These are phyloP conservation scores for Theristicus caerulescens DNA, from an alignment of 2,113 vertebrate species.

Conservation along the genomic window DNA sequence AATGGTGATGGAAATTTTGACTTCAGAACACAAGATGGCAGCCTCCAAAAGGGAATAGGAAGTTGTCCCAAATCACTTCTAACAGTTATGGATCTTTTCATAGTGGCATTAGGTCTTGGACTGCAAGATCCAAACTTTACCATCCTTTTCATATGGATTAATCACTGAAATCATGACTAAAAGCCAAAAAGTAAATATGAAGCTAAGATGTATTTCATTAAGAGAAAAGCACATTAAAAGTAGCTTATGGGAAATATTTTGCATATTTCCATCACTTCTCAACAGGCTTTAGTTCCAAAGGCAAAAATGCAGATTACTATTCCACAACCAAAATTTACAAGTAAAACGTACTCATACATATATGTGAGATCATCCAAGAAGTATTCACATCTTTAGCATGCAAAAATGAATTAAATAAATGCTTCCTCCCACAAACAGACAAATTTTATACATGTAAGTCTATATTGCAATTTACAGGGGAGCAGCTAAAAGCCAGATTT, in stretches of 20 bases:
- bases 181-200: not conserved
- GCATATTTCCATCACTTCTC: not conserved
- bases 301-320: not conserved
- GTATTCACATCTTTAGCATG: not conserved
- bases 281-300: not conserved
- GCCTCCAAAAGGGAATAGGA: conserved; percentile 54
- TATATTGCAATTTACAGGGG: not conserved
- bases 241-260: not conserved
- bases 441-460: fast-evolving
- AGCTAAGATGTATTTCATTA: not conserved
- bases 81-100: not conserved
- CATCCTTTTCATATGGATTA: not conserved
- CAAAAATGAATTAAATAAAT: not conserved
- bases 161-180: not conserved
- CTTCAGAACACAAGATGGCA: conserved; percentile 65
- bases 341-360: not conserved
- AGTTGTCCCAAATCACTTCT: not conserved
- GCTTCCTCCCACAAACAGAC: not conserved
- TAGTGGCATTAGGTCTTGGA: not conserved
- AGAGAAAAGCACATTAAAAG: not conserved
- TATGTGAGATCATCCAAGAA: not conserved
- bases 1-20: not conserved
- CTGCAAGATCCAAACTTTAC: not conserved
- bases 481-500: not conserved
- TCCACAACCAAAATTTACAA: not conserved